Evolutionary conservation across 2,797 vertebrate genomes (phyloP), one percentile per base, ranked within the genome.

Genomic region (Naso thynnoides): DNA sequence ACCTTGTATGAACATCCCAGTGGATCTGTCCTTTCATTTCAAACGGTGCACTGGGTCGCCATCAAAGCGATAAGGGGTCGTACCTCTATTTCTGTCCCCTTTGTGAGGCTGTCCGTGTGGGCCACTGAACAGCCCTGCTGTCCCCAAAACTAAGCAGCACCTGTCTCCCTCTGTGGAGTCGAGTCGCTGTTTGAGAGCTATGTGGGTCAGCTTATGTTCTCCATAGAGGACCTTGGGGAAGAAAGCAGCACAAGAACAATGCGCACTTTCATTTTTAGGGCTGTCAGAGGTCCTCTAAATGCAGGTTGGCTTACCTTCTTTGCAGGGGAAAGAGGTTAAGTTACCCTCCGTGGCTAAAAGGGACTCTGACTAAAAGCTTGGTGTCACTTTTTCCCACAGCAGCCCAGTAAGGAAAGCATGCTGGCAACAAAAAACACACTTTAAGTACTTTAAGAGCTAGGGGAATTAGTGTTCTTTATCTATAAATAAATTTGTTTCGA

Each of bases 161-260:
- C 86, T 86, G 82, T 86, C 79, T 68, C 62, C 42, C 45, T 78
- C 65, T 61, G 13, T 29, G 78, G 58, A 75, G 38, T 27, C 5
- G 62, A 71, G 73, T 59, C 19, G 14, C 76, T 74, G 72, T 70
- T 73, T 67, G 52, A 82, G 71, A 85, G 71, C 52, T 70, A 91
- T 92, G 85, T 92, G 83, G 91, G 90, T 91, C 91, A 85, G 72
- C 39, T 68, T 76, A 53, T 80, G 75, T 78, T 90, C 88, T 87
- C 83, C 61, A 45, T 57, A 66, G 75, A 76, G 81, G 38, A 81
- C 85, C 75, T 70, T 49, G 19, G 86, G 88, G 72, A 79, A 73
- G 77, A 67, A 33, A 52, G 79, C 14, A 3, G 47, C 19, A 16
- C 18, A 44, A 66, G 79, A 57, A 90, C 90, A 91, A 91, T 88